Conservation (phyloP, 2,113 vertebrate species). For the Corythornis cristatus region DNA sequence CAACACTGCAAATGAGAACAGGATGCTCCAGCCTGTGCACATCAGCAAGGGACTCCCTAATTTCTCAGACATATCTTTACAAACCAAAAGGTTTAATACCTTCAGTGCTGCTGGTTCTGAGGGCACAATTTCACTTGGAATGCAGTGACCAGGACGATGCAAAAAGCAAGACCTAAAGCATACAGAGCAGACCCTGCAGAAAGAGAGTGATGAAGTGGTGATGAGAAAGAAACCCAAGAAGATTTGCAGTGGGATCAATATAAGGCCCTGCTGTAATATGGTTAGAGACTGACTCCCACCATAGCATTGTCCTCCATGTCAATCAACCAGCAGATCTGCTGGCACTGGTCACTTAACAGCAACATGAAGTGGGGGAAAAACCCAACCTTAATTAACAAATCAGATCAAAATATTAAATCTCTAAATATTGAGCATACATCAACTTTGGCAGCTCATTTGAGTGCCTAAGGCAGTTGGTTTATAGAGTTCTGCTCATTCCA, state of each 20-base stretch:
- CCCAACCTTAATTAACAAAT: neutral
- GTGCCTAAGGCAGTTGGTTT: constrained; percentile 28
- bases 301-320: neutral
- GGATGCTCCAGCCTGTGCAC: neutral
- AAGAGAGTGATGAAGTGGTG: neutral
- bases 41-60: neutral
- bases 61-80: neutral
- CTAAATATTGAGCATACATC: neutral
- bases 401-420: neutral
- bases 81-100: neutral
- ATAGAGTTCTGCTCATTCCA: neutral
- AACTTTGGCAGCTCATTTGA: neutral
- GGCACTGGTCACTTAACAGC: neutral
- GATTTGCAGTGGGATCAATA: constrained; percentile 9
- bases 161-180: neutral
- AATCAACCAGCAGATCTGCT: neutral
- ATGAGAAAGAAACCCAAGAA: constrained; percentile 4
- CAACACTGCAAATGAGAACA: neutral
- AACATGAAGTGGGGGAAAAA: neutral
- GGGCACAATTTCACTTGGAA: neutral
- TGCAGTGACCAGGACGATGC: neutral
- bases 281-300: neutral
- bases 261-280: neutral
- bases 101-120: neutral
- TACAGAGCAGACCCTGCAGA: neutral